Base-by-base conservation (phyloP, 1,140 invertebrate species). In the Grapholita molesta region DNA sequence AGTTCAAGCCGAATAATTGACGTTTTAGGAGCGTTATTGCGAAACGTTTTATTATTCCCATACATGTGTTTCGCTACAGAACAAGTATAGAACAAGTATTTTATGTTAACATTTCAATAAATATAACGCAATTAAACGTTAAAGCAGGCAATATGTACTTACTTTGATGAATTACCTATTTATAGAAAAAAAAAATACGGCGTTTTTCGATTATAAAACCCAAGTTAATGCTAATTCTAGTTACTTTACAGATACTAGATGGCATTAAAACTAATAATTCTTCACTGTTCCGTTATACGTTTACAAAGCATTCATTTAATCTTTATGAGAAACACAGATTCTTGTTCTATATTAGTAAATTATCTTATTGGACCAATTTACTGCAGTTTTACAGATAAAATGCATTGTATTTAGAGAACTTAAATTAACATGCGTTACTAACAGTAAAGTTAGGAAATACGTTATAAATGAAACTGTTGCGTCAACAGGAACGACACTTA, bases 401-500 rank as follows among this genome's bases (percentile, higher is more conserved):
- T 38, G 35, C 3, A 9, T 15, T 6, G 0, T 38, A 6, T 0
- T 38, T n/a, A 0, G 12, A 38, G 15, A 38, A 38, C 3, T 6
- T 6, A 38, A n/a, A 12, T n/a, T 38, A n/a, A 15, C n/a, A 38
- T 4, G 3, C 15, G 18, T n/a, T 18, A 21, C 42, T 8, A 48
- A 21, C 18, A 48, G 7, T 48, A 8, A 21, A 48, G 7, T 48
- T 4, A 48, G 0, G 6, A 48, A 48, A 0, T 48, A 8, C 1
- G 42, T 48, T 65, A n/a, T 67, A 33, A 69, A 67, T 67, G 21
- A 21, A 25, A 15, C 9, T 35, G 64, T 55, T 86, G 84, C 85
- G 79, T 88, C 33, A 74, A 77, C 64, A 23, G 83, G 78, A 83
- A 78, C 72, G 70, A 72, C 68, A 23, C 52, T 70, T 82, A 82